These are phyloP conservation scores for Xenus cinereus DNA, from an alignment of 2,113 vertebrate species.

Conservation along the genomic window DNA sequence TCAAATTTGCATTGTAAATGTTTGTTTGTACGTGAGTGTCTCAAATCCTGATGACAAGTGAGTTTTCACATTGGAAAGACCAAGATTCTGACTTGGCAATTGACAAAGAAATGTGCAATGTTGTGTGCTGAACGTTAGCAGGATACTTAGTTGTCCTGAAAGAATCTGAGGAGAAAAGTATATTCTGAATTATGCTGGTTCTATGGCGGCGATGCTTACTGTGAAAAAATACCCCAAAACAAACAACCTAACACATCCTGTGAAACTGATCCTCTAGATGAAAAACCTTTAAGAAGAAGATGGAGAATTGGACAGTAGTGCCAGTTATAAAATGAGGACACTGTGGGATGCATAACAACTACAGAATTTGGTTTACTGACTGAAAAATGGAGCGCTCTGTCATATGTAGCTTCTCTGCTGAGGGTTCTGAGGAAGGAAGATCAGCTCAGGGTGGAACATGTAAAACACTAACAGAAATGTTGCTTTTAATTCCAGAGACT, in stretches of 20 bases:
- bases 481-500: slow-evolving; percentile 81
- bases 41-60: neutral
- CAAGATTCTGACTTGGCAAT: neutral
- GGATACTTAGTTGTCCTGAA: neutral
- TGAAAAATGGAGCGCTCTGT: neutral
- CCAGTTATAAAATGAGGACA: neutral
- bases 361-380: neutral
- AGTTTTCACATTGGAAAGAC: neutral
- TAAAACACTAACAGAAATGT: neutral
- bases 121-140: neutral
- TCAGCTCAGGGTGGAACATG: neutral
- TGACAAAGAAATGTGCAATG: neutral
- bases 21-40: neutral
- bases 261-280: neutral
- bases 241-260: neutral
- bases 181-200: neutral
- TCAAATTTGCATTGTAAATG: neutral
- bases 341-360: neutral
- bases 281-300: neutral
- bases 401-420: neutral
- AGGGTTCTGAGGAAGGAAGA: neutral
- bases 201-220: neutral
- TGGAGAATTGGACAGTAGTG: neutral
- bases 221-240: neutral
- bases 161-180: neutral